Evolutionary conservation across 1,140 invertebrate genomes (phyloP).

Genomic region (Penaeus chinensis): DNA sequence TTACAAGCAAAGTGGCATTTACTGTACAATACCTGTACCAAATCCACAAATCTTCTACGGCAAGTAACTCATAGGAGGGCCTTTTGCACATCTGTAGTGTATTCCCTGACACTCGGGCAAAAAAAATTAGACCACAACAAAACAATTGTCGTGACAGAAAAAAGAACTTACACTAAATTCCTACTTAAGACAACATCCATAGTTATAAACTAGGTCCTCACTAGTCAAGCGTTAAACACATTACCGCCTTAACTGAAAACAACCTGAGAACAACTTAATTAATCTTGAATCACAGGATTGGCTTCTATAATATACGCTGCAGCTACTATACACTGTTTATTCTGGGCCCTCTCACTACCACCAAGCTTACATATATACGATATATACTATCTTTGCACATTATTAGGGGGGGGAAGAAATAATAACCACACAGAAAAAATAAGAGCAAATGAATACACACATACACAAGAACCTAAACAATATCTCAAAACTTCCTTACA

Average conservation of each 20-base stretch:
- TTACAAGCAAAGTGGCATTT: no score
- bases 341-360: constrained; percentile 17
- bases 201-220: background rate
- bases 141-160: no score
- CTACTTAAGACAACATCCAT: constrained; percentile 18
- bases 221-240: constrained; percentile 42
- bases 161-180: no score
- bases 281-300: background rate
- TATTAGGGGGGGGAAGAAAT: background rate
- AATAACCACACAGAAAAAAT: constrained; percentile 36
- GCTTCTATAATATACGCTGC: background rate
- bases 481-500: constrained; percentile 23
- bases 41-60: no score
- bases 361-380: constrained; percentile 11
- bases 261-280: constrained; percentile 42
- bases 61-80: no score
- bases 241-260: no score
- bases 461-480: constrained; percentile 15
- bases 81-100: no score
- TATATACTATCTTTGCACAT: constrained; percentile 7
- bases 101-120: no score
- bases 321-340: background rate
- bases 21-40: no score
- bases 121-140: no score
- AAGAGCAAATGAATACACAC: constrained; percentile 53